Conservation (phyloP, 2,113 vertebrate genomes). For the Marmota flaviventris region DNA sequence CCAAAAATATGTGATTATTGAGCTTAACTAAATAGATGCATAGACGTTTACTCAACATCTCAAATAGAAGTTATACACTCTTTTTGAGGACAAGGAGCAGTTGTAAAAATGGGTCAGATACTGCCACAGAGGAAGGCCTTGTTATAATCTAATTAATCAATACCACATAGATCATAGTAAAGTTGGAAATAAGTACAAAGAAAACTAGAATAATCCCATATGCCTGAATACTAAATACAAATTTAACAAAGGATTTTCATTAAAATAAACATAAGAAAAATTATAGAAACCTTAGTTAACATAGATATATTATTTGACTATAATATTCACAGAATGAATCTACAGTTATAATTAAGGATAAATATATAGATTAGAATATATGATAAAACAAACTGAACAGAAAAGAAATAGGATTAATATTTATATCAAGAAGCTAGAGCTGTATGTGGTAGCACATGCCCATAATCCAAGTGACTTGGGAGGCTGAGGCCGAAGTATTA, state of each 20-base stretch:
- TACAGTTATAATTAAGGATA: neutral
- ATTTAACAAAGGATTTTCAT: neutral
- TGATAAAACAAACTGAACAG: neutral
- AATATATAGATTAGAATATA: neutral
- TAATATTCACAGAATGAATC: neutral
- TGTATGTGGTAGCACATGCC: too few species aligned
- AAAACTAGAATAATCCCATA: neutral
- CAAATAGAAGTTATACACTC: neutral
- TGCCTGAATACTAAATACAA: slow-evolving; percentile 16
- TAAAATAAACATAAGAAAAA: neutral
- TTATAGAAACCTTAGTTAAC: neutral
- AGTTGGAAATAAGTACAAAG: slow-evolving; percentile 27
- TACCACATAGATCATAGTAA: neutral
- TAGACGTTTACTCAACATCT: neutral
- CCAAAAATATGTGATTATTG: neutral
- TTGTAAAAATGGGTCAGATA: neutral
- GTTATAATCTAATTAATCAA: neutral
- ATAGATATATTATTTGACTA: neutral
- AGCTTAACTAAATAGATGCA: neutral
- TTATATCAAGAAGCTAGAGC: neutral
- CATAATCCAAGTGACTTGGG: too few species aligned
- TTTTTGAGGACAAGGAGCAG: neutral
- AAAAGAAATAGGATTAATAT: neutral
- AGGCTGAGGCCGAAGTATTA: too few species aligned
- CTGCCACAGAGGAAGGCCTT: neutral